Evolutionary conservation across 2,113 vertebrate species (phyloP), one percentile per base, ranked within the genome.

Genomic region (Agelaius phoeniceus): DNA sequence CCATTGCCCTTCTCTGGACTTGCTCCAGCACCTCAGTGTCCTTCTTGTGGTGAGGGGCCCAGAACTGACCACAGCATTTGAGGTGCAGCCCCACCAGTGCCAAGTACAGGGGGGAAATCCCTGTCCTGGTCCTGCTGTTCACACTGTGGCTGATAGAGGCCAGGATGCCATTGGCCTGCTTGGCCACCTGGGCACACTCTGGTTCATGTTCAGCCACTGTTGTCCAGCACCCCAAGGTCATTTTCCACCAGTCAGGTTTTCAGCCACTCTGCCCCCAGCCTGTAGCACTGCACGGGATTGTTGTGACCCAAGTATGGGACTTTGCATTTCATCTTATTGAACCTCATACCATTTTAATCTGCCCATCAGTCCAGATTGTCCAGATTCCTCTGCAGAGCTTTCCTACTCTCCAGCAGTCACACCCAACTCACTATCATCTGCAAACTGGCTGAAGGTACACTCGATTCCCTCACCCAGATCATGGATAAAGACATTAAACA

Each of bases 31-130:
- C 24, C 7, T 46, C 33, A 8, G 0, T 24, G 46, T 46, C 11
- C 30, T 67, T 68, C 46, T 18, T 82, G 61, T 5, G 19, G 5
- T 39, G 28, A 46, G 24, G 9, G 30, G 4, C 46, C 39, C n/a
- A 54, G 46, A 41, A 8, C 3, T 46, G 30, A 2, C 15, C 6
- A 9, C 22, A 51, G 22, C 0, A 13, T 4, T 46, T 0, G 0
- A 61, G 28, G 5, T 39, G 6, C 4, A 4, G 10, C 33, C 33
- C 10, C 39, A 39, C 10, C 33, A 46, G 11, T 67, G 19, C 30
- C 9, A 3, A n/a, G 19, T 3, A 28, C 27, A 68, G 35, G 9
- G 18, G 27, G 3, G 19, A 3, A 11, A 3, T 51, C 22, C 1
- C 22, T 58, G 1, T 4, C 7, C 23, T 41, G 19, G 4, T 8